These are phyloP conservation scores for Hydroisotoma schaefferi DNA, from an alignment of 2,888 invertebrate genomes.

Conservation along the genomic window DNA sequence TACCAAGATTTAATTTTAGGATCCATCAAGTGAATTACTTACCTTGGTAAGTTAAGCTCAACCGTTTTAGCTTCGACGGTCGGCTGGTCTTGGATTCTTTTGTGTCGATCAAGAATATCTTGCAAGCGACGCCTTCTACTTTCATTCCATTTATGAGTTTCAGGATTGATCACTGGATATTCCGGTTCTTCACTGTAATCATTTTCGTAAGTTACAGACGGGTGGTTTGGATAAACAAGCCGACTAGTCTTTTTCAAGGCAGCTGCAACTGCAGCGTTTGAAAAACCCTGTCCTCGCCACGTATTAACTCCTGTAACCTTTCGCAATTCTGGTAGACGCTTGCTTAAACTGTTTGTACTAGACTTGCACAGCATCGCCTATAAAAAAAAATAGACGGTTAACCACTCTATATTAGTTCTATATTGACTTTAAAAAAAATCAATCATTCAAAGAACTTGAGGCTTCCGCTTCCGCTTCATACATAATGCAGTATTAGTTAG, in stretches of 20 bases:
- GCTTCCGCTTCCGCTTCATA: too few relatives aligned
- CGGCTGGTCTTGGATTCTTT: slow-evolving; percentile 62
- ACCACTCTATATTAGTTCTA: too few relatives aligned
- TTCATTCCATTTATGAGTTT: slow-evolving; percentile 50
- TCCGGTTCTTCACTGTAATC: slow-evolving; percentile 46
- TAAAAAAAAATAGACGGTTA: too few relatives aligned
- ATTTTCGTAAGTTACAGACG: slow-evolving; percentile 38
- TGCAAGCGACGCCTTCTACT: slow-evolving; percentile 53
- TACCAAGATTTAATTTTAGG: neutral
- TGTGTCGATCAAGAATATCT: slow-evolving; percentile 55
- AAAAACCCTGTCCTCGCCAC: too few relatives aligned
- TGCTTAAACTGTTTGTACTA: too few relatives aligned
- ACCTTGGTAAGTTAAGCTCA: slow-evolving; percentile 70
- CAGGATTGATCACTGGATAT: slow-evolving; percentile 65
- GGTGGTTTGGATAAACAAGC: slow-evolving; percentile 40
- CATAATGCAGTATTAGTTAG: too few relatives aligned
- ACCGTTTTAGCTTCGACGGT: slow-evolving; percentile 82
- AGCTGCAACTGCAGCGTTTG: too few relatives aligned
- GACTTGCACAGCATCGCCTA: too few relatives aligned
- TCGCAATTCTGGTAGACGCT: too few relatives aligned
- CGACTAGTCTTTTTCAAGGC: neutral
- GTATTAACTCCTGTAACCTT: too few relatives aligned
- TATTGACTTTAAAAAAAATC: too few relatives aligned
- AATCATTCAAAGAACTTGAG: too few relatives aligned
- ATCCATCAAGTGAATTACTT: slow-evolving; percentile 9